Conservation (phyloP, 1,140 invertebrate genomes). For the Aphelenchoides fujianensis region DNA sequence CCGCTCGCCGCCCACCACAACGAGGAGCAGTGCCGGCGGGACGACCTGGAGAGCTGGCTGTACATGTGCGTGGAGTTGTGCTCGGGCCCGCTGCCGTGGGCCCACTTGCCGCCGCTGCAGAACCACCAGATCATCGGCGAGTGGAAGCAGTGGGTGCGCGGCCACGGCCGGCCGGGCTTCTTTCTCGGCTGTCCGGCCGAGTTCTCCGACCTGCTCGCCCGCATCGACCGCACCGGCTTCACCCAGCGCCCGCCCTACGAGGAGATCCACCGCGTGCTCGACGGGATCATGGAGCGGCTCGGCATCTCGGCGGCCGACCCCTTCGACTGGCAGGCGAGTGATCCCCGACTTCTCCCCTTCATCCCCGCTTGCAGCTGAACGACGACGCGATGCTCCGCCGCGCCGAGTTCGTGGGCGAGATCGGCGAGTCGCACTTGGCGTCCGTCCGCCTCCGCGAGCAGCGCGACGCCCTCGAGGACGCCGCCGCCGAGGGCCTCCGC, state of each 20-base stretch:
- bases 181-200: conserved; percentile 35
- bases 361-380: conserved; percentile 37
- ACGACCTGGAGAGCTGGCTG: too few species aligned
- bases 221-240: too few species aligned
- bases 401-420: conserved; percentile 40
- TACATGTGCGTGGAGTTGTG: too few species aligned
- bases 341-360: conserved; percentile 26
- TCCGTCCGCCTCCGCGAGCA: conserved; percentile 33
- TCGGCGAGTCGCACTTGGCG: conserved; percentile 42
- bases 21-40: too few species aligned
- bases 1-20: conserved; percentile 40
- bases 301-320: conserved; percentile 32
- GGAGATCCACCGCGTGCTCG: conserved; percentile 20
- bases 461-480: too few species aligned
- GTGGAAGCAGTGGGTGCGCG: conserved; percentile 38
- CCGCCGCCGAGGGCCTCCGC: too few species aligned
- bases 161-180: conserved; percentile 24
- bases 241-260: conserved; percentile 41
- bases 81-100: conserved; percentile 44
- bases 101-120: conserved; percentile 33
- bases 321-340: conserved; percentile 43
- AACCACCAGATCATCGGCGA: conserved; percentile 45
- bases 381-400: conserved; percentile 34
- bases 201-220: conserved; percentile 39
- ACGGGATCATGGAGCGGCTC: conserved; percentile 28